Percentiles rank a stretch among this genome's conserved stretches.
Evolutionary conservation across 37 sponge, comb jelly and placozoan genomes (phyloP).

Genomic region (Halichondria panicea): DNA sequence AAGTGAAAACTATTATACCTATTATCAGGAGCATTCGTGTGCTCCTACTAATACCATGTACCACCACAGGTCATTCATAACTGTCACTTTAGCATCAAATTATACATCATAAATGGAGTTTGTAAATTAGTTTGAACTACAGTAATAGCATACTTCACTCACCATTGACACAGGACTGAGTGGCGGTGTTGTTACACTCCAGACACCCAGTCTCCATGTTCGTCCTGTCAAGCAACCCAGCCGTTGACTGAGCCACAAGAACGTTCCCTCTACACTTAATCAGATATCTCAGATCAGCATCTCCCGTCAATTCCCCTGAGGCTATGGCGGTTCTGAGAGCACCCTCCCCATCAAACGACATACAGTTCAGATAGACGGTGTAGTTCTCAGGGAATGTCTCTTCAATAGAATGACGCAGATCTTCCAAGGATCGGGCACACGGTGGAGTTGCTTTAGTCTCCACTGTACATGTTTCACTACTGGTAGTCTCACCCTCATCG

Average conservation of each 20-base stretch:
- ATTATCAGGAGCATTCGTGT: too few species aligned
- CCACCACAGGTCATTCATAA: too few species aligned
- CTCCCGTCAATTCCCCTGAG: neutral
- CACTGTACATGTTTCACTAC: neutral
- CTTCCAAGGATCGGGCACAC: neutral
- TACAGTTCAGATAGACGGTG: conserved; percentile 15
- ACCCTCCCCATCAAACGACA: neutral
- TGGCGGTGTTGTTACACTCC: neutral
- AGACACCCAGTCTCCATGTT: neutral
- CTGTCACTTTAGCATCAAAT: too few species aligned
- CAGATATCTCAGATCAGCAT: neutral
- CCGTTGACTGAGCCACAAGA: neutral
- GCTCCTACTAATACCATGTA: too few species aligned
- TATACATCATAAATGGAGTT: too few species aligned
- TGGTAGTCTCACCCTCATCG: too few species aligned
- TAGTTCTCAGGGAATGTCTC: neutral
- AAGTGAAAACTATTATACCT: too few species aligned
- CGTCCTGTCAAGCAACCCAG: neutral
- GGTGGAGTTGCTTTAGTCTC: neutral
- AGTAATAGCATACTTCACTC: too few species aligned
- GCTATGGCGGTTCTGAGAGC: conserved; percentile 1
- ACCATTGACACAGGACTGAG: neutral
- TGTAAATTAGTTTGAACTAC: too few species aligned
- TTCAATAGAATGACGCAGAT: neutral
- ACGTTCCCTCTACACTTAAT: neutral